phyloP scores from a whole-genome alignment of 2,113 vertebrate genomes.

The Urocynchramus pylzowi region DNA sequence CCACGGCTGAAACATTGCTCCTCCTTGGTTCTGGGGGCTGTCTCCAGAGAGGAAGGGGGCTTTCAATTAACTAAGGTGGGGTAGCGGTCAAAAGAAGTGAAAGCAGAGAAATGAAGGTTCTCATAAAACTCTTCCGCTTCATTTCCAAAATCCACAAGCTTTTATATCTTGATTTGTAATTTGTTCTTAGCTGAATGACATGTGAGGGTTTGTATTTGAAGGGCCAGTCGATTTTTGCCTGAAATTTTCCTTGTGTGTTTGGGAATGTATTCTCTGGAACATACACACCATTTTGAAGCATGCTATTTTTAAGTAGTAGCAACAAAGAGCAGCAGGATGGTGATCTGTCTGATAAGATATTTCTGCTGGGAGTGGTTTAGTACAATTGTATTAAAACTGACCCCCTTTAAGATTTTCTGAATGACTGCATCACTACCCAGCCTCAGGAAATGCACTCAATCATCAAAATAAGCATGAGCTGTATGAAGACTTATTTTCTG shows the following conservation, averaged over 20 bases:
- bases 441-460: background rate
- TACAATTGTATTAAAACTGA: background rate
- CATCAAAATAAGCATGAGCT: background rate
- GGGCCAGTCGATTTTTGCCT: background rate
- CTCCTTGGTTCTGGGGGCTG: rapidly evolving
- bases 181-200: background rate
- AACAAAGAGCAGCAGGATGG: background rate
- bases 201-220: background rate
- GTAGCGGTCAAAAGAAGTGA: background rate
- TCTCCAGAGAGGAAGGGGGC: background rate
- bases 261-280: background rate
- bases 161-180: background rate
- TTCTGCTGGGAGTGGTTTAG: background rate
- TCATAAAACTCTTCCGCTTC: background rate
- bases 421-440: background rate
- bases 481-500: background rate
- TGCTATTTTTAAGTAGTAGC: rapidly evolving
- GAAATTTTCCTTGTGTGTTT: background rate
- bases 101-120: background rate
- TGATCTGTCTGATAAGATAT: background rate
- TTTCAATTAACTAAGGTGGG: background rate
- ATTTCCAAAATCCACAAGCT: background rate
- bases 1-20: rapidly evolving
- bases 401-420: background rate
- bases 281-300: background rate